These are phyloP conservation scores for Scaptomyza hsui DNA, from an alignment of 1,140 invertebrate genomes.

Conservation along the genomic window DNA sequence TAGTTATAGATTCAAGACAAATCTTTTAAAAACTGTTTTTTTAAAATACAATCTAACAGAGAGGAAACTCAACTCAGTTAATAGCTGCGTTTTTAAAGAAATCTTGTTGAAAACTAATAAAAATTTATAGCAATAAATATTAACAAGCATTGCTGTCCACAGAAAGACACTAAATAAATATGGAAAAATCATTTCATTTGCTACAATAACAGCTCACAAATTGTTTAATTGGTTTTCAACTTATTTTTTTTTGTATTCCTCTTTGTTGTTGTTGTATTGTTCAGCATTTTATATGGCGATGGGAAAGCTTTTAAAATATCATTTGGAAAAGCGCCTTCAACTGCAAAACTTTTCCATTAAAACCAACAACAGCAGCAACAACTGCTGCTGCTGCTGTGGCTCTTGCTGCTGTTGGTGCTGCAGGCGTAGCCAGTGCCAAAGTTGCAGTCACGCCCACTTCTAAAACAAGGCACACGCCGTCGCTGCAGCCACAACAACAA, in stretches of 20 bases:
- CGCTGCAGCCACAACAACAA: conserved; percentile 28
- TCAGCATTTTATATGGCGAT: conserved; percentile 11
- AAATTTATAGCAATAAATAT: conserved; percentile 34
- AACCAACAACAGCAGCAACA: conserved; percentile 39
- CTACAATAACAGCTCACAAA: conserved; percentile 44
- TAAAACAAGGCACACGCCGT: conserved; percentile 50
- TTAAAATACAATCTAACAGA: neutral
- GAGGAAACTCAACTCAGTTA: neutral
- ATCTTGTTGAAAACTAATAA: conserved; percentile 20
- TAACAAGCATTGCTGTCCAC: neutral
- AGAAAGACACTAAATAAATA: conserved; percentile 8
- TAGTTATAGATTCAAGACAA: conserved; percentile 1
- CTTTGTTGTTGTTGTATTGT: neutral
- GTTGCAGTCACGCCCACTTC: conserved; percentile 67
- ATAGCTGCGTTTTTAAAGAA: no score
- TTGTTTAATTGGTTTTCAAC: conserved; percentile 61
- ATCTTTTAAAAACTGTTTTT: conserved; percentile 1
- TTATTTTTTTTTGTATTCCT: conserved; percentile 27
- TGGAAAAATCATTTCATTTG: conserved; percentile 39
- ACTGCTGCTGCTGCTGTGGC: conserved; percentile 18
- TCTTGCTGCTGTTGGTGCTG: conserved; percentile 9
- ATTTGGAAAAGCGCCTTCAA: conserved; percentile 77
- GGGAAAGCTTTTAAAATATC: conserved; percentile 77
- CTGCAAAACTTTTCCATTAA: conserved; percentile 79
- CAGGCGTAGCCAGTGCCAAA: conserved; percentile 45